Percentiles rank a stretch among this genome's conserved stretches.
Evolutionary conservation across 2,797 vertebrate genomes (phyloP).

Genomic region (Novumbra hubbsi): DNA sequence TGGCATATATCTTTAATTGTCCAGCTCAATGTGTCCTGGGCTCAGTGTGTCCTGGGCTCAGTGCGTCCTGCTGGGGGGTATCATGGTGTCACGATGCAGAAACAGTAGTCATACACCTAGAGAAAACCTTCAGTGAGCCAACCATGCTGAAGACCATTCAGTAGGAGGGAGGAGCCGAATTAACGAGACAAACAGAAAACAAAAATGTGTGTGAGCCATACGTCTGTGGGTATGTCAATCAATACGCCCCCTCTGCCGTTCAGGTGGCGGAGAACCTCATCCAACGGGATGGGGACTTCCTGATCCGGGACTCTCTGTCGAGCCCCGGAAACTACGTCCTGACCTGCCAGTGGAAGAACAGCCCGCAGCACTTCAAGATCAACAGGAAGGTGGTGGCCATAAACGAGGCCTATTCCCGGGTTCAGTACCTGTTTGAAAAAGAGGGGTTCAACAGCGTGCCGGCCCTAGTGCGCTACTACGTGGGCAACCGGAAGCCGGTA

Average conservation of each 20-base stretch:
- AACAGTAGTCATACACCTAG: background rate
- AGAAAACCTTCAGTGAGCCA: conserved; percentile 2
- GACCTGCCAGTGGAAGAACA: conserved; percentile 94
- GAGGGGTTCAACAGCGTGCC: conserved; percentile 90
- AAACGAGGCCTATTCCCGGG: conserved; percentile 89
- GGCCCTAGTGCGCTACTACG: conserved; percentile 88
- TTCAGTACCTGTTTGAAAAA: conserved; percentile 89
- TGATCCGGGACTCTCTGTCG: conserved; percentile 92
- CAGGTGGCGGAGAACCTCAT: conserved; percentile 90
- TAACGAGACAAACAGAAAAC: background rate
- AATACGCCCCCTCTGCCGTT: background rate
- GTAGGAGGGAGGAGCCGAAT: background rate
- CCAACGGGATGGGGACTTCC: conserved; percentile 94
- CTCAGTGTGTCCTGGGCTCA: background rate
- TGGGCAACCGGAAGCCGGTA: conserved; percentile 90
- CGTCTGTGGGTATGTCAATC: background rate
- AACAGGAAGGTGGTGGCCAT: conserved; percentile 81
- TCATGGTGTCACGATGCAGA: background rate
- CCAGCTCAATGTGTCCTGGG: background rate
- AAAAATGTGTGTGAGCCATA: background rate
- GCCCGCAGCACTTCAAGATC: conserved; percentile 96
- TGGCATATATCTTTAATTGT: background rate
- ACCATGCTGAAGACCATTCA: background rate
- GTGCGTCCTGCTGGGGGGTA: background rate
- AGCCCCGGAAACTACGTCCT: conserved; percentile 93